Evolutionary conservation across 2,113 vertebrate genomes (phyloP), one percentile per base, ranked within the genome.

Genomic region (Pygathrix nemaeus): DNA sequence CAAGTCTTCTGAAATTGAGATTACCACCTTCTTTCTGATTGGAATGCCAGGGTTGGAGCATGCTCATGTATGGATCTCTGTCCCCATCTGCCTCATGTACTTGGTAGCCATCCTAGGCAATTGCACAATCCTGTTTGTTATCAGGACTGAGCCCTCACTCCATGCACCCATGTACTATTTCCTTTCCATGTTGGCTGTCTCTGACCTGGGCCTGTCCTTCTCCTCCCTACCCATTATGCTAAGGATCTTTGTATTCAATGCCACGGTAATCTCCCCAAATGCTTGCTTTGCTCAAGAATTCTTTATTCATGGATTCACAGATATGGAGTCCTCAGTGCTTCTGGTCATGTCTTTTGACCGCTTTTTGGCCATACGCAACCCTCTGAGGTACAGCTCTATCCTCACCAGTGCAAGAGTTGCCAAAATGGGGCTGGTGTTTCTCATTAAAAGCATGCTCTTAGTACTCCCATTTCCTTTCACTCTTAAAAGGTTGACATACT

Each of bases 321-420:
- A 76, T 76, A 14, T n/a, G 8, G 76, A 88, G n/a, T 97, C 96
- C 14, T 96, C 90, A 3, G 50, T 96, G 50, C 86, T 97, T 45
- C 61, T 95, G 50, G 11, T 95, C 64, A 95, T 97, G 93, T 88
- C 96, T 43, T 97, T 95, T 75, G 96, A 95, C 86, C 14, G 1
- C 52, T 93, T 94, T 83, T 61, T 95, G 73, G 93, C 94, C n/a
- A 96, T 90, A 48, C 2, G 1, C 23, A 93, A 68, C 59, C 88
- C 94, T 0, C 94, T 98, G 89, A 94, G 97, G 13, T 97, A 97
- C 7, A 93, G 40, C 45, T 88, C 97, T 57, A 94, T 98, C 48
- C 87, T 98, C 38, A 97, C 95, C 17, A 96, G 80, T 13, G 43
- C 84, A 23, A 93, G 57, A 72, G 72, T 97, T 45, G 68, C 82